Evolutionary conservation across 1,140 invertebrate species (phyloP), one percentile per base, ranked within the genome.

Genomic region (Scylla paramamosain): DNA sequence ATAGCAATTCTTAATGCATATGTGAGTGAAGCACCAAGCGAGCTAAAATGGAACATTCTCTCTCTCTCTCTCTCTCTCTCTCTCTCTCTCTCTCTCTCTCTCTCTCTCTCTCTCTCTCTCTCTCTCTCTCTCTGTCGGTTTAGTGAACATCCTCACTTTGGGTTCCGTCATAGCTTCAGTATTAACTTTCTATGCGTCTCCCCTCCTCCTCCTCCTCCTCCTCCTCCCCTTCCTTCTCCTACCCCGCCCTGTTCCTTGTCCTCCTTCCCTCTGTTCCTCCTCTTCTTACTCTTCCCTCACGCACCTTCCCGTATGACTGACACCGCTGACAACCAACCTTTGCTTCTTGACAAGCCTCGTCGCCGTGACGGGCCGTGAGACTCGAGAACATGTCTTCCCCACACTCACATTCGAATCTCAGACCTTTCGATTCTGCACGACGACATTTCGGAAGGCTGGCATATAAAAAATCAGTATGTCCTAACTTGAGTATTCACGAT

Each of bases 81-180:
- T 29, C 28, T 29, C 84, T 87, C 84, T 87, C 84, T 87, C 84
- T 87, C 84, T 87, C 84, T 87, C 84, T 87, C 84, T 87, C 84
- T 87, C 84, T 87, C 84, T 87, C 84, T 87, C 84, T 87, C 84
- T 87, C 84, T 87, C 83, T 86, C 83, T 86, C 83, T 86, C 83
- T 86, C 83, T 86, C 84, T 87, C 84, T 87, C 84, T 87, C 25
- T 87, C 84, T 87, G 29, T 87, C 84, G 7, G 14, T 87, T 39
- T 87, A 14, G 29, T 87, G 16, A 59, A 59, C 52, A 20, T 59
- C 52, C 52, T 20, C 52, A 59, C 52, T 59, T 59, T 59, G 16
- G 16, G 10, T 59, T 59, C 52, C 52, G 10, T 59, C 52, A 59
- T 59, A 4, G 52, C 16, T 59, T 3, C 52, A 4, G 52, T 20